Percentiles rank a stretch among this genome's conserved stretches.
These are phyloP conservation scores for Aricia agestis DNA, from an alignment of 1,140 invertebrate species.

Conservation along the genomic window DNA sequence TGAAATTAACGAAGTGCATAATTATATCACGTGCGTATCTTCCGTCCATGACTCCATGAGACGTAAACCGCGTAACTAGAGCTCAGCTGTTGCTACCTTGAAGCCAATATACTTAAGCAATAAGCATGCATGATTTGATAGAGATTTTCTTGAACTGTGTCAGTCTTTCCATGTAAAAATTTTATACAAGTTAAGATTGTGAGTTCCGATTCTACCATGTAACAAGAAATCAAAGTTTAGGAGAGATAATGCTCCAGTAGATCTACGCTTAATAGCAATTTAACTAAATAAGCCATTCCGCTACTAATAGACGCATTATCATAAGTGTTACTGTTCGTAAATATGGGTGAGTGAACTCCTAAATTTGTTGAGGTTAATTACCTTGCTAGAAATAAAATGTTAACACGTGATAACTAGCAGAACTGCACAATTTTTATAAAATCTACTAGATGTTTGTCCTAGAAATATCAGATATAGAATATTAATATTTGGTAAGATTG, in stretches of 20 bases:
- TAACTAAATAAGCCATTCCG: background rate
- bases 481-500: too few relatives aligned
- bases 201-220: too few relatives aligned
- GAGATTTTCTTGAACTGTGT: background rate
- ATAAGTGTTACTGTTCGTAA: background rate
- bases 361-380: slow-evolving; percentile 1
- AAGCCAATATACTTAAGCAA: background rate
- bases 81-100: slow-evolving; percentile 10
- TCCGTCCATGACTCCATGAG: background rate
- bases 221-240: background rate
- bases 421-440: background rate
- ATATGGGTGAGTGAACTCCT: slow-evolving; percentile 3
- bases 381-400: background rate
- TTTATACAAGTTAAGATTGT: too few relatives aligned
- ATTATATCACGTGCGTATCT: background rate
- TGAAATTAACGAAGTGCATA: background rate
- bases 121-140: background rate
- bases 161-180: background rate
- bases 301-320: slow-evolving; percentile 7
- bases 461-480: too few relatives aligned
- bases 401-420: background rate
- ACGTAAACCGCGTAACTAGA: slow-evolving; percentile 7
- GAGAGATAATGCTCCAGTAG: background rate
- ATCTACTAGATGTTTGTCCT: too few relatives aligned
- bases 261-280: background rate